These are phyloP conservation scores for Sciurus vulgaris DNA, from an alignment of 2,797 vertebrate genomes.

Conservation along the genomic window DNA sequence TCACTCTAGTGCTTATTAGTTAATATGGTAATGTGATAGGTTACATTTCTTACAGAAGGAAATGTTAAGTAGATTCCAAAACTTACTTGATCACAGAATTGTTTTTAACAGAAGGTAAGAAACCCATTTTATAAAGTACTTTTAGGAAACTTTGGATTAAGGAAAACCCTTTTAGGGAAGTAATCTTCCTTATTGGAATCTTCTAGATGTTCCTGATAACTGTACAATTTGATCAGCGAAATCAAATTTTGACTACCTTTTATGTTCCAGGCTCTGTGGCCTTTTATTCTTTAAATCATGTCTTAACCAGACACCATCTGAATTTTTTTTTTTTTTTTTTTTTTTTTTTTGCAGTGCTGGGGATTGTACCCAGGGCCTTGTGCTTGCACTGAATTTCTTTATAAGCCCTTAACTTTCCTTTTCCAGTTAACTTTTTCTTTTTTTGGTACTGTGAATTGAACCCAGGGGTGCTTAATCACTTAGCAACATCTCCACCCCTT, in stretches of 20 bases:
- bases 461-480: no score
- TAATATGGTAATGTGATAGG: background rate
- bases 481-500: no score
- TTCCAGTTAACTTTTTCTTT: background rate
- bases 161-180: constrained; percentile 1
- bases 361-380: no score
- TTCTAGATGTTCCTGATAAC: constrained; percentile 6
- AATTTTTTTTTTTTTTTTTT: no score
- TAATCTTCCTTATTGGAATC: background rate
- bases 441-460: no score
- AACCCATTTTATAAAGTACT: background rate
- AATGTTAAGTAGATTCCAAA: constrained; percentile 18
- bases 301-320: no score
- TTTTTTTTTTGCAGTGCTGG: no score
- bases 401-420: background rate
- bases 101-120: background rate
- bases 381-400: background rate
- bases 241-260: background rate
- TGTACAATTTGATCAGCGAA: background rate
- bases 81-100: background rate
- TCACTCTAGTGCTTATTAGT: background rate
- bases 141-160: constrained; percentile 23
- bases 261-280: background rate
- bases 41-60: background rate
- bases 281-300: no score